Conservation (phyloP, 2,888 invertebrate genomes). For the Leptothorax acervorum region DNA sequence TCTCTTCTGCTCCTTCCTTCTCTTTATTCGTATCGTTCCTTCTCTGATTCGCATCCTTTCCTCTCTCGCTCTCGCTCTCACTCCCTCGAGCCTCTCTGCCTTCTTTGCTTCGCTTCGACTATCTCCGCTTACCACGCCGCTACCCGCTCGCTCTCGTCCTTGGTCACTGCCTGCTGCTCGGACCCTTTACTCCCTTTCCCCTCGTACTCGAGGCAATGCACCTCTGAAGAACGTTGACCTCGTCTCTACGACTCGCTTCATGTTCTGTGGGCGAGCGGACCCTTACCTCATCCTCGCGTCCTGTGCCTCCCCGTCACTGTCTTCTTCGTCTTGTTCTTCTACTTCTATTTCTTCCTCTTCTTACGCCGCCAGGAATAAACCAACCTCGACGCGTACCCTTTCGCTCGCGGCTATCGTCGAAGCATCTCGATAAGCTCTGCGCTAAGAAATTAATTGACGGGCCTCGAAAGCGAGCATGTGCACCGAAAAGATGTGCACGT, state of each 20-base stretch:
- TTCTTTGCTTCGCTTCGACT: slow-evolving; percentile 63
- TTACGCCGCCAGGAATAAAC: slow-evolving; percentile 79
- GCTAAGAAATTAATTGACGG: slow-evolving; percentile 82
- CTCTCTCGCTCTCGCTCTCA: slow-evolving; percentile 37
- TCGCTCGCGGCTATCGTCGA: slow-evolving; percentile 77
- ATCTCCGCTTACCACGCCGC: slow-evolving; percentile 50
- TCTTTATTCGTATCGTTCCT: slow-evolving; percentile 30
- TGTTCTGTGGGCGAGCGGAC: slow-evolving; percentile 64
- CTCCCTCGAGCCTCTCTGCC: slow-evolving; percentile 32
- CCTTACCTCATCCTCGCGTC: slow-evolving; percentile 57
- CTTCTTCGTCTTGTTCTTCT: slow-evolving; percentile 56
- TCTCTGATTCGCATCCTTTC: not conserved
- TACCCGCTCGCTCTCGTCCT: slow-evolving; percentile 61
- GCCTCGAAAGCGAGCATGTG: slow-evolving; percentile 65
- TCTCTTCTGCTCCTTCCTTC: slow-evolving; percentile 25
- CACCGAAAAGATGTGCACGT: slow-evolving; percentile 55
- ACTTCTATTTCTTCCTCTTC: slow-evolving; percentile 66
- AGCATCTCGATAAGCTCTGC: slow-evolving; percentile 80
- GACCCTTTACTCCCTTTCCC: slow-evolving; percentile 57
- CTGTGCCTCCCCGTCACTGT: slow-evolving; percentile 34
- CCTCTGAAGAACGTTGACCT: slow-evolving; percentile 83
- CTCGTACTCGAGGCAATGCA: slow-evolving; percentile 83
- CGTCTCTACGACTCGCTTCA: slow-evolving; percentile 68
- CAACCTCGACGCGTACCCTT: slow-evolving; percentile 69
- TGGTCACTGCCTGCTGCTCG: slow-evolving; percentile 53